phyloP scores from a whole-genome alignment of 2,113 vertebrate species.

The Anser brachyrhynchus region DNA sequence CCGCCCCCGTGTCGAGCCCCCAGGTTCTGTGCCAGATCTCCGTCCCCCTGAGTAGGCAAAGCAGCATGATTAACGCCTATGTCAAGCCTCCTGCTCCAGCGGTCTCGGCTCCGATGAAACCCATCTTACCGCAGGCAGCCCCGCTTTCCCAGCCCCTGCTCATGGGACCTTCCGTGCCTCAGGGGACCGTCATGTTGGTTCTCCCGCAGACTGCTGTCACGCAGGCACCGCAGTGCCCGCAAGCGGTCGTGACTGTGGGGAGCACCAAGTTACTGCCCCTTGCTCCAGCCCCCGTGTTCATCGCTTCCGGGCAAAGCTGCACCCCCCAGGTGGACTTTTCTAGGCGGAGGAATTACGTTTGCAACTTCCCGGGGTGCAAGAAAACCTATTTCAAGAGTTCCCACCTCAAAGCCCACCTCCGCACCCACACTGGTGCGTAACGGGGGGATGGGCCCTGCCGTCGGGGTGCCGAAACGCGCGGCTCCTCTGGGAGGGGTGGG shows the following conservation, averaged over 20 bases:
- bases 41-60: constrained; percentile 83
- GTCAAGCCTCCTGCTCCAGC: constrained; percentile 81
- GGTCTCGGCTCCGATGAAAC: constrained; percentile 69
- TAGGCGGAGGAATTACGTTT: constrained; percentile 92
- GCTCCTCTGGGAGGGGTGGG: fast-evolving
- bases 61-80: constrained; percentile 85
- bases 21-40: constrained; percentile 89
- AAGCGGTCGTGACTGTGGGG: constrained; percentile 84
- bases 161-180: constrained; percentile 84
- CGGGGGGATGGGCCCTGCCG: fast-evolving
- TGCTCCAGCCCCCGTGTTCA: constrained; percentile 90
- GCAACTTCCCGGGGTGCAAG: constrained; percentile 91
- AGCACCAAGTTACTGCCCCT: constrained; percentile 91
- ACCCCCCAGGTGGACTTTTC: constrained; percentile 87
- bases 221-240: constrained; percentile 65
- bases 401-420: constrained; percentile 96
- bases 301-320: constrained; percentile 81
- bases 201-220: constrained; percentile 86
- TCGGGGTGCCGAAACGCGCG: background rate
- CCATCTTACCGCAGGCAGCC: constrained; percentile 81
- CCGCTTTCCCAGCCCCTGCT: constrained; percentile 81
- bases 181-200: constrained; percentile 94
- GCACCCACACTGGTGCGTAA: constrained; percentile 93
- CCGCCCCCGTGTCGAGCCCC: constrained; percentile 75
- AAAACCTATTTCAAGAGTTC: constrained; percentile 99